phyloP scores from a whole-genome alignment of 2,888 invertebrate species.

The Cheilosia grossa region DNA sequence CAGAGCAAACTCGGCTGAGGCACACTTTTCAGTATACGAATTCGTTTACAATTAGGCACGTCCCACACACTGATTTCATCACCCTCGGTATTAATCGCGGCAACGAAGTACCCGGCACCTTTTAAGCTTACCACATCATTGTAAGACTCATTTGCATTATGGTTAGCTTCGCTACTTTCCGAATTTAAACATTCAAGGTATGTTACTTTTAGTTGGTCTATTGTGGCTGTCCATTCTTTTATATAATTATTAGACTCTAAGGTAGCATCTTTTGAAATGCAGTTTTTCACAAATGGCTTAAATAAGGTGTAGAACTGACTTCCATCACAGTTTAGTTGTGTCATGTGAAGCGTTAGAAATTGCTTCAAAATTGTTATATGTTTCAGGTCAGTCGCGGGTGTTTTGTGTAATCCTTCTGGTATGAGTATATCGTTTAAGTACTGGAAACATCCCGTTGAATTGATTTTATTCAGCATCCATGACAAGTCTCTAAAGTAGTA shows the following conservation, averaged over 20 bases:
- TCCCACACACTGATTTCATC: conserved; percentile 94
- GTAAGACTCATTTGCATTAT: conserved; percentile 78
- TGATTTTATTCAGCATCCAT: conserved; percentile 92
- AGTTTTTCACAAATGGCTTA: conserved; percentile 84
- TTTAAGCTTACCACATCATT: conserved; percentile 82
- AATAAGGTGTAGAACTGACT: conserved; percentile 91
- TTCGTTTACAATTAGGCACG: conserved; percentile 86
- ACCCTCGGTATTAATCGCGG: conserved; percentile 89
- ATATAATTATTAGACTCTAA: conserved; percentile 80
- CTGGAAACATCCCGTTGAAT: conserved; percentile 90
- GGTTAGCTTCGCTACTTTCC: conserved; percentile 79
- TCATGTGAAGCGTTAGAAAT: conserved; percentile 88
- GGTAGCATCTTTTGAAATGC: conserved; percentile 77
- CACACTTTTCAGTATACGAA: conserved; percentile 89
- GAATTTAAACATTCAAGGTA: conserved; percentile 81
- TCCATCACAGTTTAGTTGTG: conserved; percentile 91
- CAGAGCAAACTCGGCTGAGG: conserved; percentile 91
- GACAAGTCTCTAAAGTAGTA: conserved; percentile 89
- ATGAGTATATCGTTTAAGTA: conserved; percentile 90
- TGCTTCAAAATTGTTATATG: conserved; percentile 84
- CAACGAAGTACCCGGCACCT: conserved; percentile 88
- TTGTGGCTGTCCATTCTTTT: conserved; percentile 80
- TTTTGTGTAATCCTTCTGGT: conserved; percentile 78
- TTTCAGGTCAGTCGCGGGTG: conserved; percentile 81
- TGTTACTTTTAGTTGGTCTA: conserved; percentile 83